Evolutionary conservation across 1,140 invertebrate genomes (phyloP).

Genomic region (Oedothorax gibbosus): DNA sequence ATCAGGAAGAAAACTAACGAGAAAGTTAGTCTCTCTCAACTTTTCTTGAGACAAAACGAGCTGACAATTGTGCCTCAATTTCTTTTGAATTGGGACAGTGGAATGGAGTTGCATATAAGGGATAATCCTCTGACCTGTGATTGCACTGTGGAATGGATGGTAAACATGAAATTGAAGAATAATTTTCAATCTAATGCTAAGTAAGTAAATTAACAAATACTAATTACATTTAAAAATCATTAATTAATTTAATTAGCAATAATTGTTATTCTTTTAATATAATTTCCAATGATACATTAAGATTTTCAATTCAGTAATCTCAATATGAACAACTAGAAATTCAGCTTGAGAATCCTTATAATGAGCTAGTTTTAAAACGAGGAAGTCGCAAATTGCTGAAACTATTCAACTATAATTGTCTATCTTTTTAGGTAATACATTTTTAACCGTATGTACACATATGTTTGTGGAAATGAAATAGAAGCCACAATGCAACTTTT

Average conservation of each 20-base stretch:
- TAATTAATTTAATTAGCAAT: not conserved
- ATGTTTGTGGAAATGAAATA: too few species aligned
- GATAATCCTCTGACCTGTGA: slow-evolving; percentile 62
- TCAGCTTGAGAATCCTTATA: too few species aligned
- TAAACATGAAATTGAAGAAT: slow-evolving; percentile 38
- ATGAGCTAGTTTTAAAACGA: too few species aligned
- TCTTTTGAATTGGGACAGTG: slow-evolving; percentile 38
- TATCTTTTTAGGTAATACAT: too few species aligned
- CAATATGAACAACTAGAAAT: too few species aligned
- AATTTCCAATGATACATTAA: too few species aligned
- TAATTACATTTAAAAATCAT: not conserved
- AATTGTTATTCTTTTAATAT: too few species aligned
- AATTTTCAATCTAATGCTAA: slow-evolving; percentile 32
- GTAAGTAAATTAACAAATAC: slow-evolving; percentile 19
- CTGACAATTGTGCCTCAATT: slow-evolving; percentile 11
- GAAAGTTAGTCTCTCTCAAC: slow-evolving; percentile 30
- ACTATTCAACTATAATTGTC: too few species aligned
- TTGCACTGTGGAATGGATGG: slow-evolving; percentile 62
- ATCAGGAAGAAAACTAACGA: slow-evolving; percentile 29
- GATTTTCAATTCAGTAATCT: too few species aligned
- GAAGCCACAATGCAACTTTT: too few species aligned
- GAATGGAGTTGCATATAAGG: slow-evolving; percentile 48
- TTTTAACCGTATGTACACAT: too few species aligned
- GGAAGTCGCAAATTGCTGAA: too few species aligned
- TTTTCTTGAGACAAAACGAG: slow-evolving; percentile 37